Base-by-base conservation (phyloP, 2,888 invertebrate species). In the Chrysomela aeneicollis region DNA sequence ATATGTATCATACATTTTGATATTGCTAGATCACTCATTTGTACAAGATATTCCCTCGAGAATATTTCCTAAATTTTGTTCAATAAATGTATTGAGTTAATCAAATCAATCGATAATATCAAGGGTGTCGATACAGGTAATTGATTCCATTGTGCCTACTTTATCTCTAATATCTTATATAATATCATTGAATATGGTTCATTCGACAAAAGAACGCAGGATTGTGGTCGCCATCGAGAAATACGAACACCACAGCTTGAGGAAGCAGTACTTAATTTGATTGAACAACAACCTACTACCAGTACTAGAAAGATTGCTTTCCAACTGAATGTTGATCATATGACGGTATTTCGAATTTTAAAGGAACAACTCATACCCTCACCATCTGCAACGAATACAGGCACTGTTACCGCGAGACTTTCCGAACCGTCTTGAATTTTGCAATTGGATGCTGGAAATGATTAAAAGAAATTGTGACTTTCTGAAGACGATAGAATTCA, bases 161-260 rank as follows among this genome's bases (percentile, higher is more conserved):
- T n/a, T n/a, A n/a, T n/a, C n/a, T n/a, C n/a, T n/a, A n/a, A n/a
- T n/a, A n/a, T n/a, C n/a, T n/a, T n/a, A n/a, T n/a, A n/a, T n/a
- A n/a, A n/a, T n/a, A n/a, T n/a, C n/a, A n/a, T n/a, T n/a, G 50
- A 66, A 60, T 64, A 66, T 59, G 63, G 49, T 63, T 64, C 63
- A 66, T 66, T 66, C 63, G 59, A 59, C 21, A 66, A 59, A 63
- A 58, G 52, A 66, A 59, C 66, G 50, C 53, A 46, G 59, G 59
- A 66, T 52, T 66, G 63, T 22, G 18, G 55, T 35, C 32, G 32
- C 32, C 32, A 35, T 35, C 32, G 32, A 35, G 10, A 35, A 35
- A 10, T 35, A 35, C 5, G 32, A 35, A 9, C 32, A 35, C 32
- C 32, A 35, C 32, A 35, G 32, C 32, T 35, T 35, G 32, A 35